Percentiles rank a stretch among this genome's conserved stretches.
These are phyloP conservation scores for Scartelaos histophorus DNA, from an alignment of 2,113 vertebrate species.

Conservation along the genomic window DNA sequence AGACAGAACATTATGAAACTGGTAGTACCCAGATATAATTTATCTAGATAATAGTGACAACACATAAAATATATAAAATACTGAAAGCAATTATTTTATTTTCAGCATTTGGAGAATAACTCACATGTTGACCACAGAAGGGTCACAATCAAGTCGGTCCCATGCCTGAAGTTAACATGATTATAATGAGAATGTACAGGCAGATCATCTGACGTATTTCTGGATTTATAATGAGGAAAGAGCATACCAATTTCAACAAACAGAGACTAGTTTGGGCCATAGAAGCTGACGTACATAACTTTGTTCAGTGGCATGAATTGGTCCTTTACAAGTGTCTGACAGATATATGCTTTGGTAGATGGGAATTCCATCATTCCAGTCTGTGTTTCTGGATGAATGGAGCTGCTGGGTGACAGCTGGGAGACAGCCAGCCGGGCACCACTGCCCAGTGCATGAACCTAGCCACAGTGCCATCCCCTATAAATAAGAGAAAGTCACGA, in stretches of 20 bases:
- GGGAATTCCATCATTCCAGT: slow-evolving; percentile 24
- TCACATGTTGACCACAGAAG: not conserved
- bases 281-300: not conserved
- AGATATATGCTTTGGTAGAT: slow-evolving; percentile 1
- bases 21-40: slow-evolving; percentile 10
- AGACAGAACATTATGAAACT: slow-evolving; percentile 39
- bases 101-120: not conserved
- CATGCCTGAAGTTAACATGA: not conserved
- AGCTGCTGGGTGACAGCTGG: slow-evolving; percentile 48
- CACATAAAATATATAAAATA: not conserved
- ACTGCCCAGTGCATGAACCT: slow-evolving; percentile 28
- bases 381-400: slow-evolving; percentile 49
- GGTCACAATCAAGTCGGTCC: not conserved
- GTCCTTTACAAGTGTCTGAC: not conserved
- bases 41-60: slow-evolving; percentile 24
- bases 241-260: not conserved
- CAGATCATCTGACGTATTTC: no score
- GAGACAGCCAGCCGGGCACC: slow-evolving; percentile 39
- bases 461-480: slow-evolving; percentile 42
- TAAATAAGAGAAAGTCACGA: slow-evolving; percentile 65
- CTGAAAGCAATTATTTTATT: not conserved
- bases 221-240: not conserved
- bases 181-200: not conserved
- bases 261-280: not conserved
- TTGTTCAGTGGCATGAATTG: not conserved